Conservation (phyloP, 2,797 vertebrate species). For the Poliocrania exsul region DNA sequence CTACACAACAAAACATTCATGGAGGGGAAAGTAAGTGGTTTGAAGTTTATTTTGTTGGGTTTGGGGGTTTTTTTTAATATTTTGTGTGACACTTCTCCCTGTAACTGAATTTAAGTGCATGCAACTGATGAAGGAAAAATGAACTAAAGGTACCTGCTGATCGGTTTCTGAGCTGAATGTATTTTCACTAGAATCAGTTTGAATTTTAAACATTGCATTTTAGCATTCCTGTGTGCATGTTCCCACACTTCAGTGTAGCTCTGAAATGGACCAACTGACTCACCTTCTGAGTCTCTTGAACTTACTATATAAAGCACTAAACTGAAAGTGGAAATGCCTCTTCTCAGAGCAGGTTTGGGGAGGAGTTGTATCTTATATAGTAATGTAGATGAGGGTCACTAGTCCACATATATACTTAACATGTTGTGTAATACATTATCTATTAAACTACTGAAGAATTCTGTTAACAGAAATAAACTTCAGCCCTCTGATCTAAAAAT, state of each 20-base stretch:
- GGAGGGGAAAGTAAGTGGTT: conserved; percentile 96
- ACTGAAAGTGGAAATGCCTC: background rate
- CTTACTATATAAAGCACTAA: background rate
- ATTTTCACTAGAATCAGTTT: background rate
- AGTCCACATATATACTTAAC: background rate
- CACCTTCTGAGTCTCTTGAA: background rate
- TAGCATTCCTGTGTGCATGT: background rate
- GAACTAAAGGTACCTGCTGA: background rate
- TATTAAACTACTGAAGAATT: background rate
- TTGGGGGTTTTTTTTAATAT: background rate
- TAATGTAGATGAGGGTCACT: background rate
- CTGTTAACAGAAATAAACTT: background rate
- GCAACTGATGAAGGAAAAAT: background rate
- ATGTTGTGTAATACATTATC: background rate
- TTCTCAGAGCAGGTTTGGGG: background rate
- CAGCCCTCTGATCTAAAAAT: background rate
- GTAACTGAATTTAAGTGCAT: background rate
- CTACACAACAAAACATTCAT: conserved; percentile 99
- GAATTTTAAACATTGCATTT: background rate
- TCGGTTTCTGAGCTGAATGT: background rate
- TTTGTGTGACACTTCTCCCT: background rate
- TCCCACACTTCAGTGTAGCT: background rate
- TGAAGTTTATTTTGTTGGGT: background rate
- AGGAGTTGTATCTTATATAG: background rate
- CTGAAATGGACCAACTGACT: background rate